These are phyloP conservation scores for Eupeodes corollae DNA, from an alignment of 1,140 invertebrate genomes.

Conservation along the genomic window DNA sequence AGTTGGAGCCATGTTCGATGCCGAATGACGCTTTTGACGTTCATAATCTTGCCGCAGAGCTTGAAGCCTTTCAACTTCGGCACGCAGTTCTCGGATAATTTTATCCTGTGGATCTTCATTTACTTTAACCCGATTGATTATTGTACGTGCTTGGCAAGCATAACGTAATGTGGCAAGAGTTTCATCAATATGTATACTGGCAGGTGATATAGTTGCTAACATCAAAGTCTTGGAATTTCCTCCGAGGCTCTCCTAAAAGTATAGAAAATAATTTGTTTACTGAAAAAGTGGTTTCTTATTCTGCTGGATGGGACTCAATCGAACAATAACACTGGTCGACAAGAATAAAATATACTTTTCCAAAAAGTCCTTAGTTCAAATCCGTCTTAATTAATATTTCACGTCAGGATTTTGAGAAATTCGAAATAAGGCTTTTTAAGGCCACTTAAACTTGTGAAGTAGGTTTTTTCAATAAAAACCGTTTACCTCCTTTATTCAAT, in stretches of 20 bases:
- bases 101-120: conserved; percentile 84
- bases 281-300: no score
- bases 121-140: conserved; percentile 87
- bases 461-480: no score
- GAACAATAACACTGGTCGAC: no score
- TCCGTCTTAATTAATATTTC: no score
- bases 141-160: conserved; percentile 77
- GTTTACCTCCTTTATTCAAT: no score
- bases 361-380: no score
- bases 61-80: conserved; percentile 60
- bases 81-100: conserved; percentile 66
- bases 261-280: not conserved
- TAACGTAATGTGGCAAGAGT: conserved; percentile 78
- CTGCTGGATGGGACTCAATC: no score
- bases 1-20: conserved; percentile 23
- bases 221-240: conserved; percentile 88
- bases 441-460: no score
- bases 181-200: conserved; percentile 64
- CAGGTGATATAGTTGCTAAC: conserved; percentile 68
- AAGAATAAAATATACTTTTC: no score
- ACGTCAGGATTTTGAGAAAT: no score
- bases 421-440: no score
- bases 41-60: conserved; percentile 45
- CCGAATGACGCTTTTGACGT: conserved; percentile 32
- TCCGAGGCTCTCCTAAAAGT: conserved; percentile 68